These are phyloP conservation scores for Bradypodion pumilum DNA, from an alignment of 2,797 vertebrate genomes.

Conservation along the genomic window DNA sequence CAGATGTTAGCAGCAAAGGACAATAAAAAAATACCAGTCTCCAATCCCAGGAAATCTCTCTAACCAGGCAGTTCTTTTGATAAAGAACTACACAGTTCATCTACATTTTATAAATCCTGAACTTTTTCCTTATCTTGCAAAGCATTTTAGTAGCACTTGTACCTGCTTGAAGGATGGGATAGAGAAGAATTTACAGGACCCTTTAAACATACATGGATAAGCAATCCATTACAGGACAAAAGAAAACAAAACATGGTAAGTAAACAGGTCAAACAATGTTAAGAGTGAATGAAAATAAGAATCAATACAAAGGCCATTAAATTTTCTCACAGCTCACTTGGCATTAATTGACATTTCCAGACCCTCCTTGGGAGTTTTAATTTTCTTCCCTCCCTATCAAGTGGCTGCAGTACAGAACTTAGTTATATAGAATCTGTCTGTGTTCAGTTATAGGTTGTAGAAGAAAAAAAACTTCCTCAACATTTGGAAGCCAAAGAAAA, in stretches of 20 bases:
- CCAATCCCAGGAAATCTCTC: not conserved
- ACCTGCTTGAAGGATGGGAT: not conserved
- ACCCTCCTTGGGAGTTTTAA: not conserved
- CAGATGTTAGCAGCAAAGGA: not conserved
- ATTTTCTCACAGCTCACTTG: conserved; percentile 10
- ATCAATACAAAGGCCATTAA: not conserved
- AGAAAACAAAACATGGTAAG: not conserved
- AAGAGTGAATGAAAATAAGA: not conserved
- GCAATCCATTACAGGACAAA: not conserved
- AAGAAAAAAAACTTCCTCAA: not conserved
- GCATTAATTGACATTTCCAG: conserved; percentile 6
- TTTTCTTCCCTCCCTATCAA: not conserved
- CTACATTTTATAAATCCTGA: not conserved
- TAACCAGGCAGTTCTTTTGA: not conserved
- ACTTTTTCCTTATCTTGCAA: too few relatives aligned
- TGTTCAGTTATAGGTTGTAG: not conserved
- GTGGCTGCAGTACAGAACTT: not conserved
- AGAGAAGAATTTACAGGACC: not conserved
- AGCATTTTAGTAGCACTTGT: not conserved
- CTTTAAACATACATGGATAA: not conserved
- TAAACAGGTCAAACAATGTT: not conserved
- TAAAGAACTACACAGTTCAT: not conserved
- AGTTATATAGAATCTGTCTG: not conserved
- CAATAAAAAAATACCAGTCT: too few relatives aligned
- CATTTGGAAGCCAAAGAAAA: not conserved